A percentile compares a stretch with the other conserved stretches of the same genome.
Conservation (phyloP, 2,113 vertebrate genomes). For the Peucedramus taeniatus region DNA sequence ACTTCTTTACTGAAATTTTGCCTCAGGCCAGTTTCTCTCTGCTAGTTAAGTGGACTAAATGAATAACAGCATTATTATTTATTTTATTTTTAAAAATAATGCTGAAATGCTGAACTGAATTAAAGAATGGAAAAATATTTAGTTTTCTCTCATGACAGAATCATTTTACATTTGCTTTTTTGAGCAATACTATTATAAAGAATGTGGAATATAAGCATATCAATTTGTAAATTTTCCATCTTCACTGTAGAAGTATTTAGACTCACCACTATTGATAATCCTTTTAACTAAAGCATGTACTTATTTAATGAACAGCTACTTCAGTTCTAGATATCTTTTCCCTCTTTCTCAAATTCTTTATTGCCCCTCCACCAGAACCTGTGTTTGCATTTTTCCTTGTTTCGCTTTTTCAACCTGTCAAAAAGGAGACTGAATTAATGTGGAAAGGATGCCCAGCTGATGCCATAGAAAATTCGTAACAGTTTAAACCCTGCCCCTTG, state of each 20-base stretch:
- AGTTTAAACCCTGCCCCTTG: not conserved
- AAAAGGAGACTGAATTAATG: not conserved
- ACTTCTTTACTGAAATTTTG: not conserved
- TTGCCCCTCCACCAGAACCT: not conserved
- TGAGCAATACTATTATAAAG: not conserved
- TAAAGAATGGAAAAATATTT: not conserved
- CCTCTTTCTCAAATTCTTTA: not conserved
- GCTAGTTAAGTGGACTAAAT: not conserved
- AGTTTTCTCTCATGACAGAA: not conserved
- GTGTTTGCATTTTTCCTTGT: not conserved
- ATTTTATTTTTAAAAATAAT: not conserved
- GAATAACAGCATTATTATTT: not conserved
- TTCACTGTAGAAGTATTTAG: not conserved
- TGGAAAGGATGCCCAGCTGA: not conserved
- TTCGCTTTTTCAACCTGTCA: not conserved
- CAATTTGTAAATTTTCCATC: not conserved
- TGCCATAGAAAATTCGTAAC: not conserved
- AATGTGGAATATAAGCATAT: not conserved
- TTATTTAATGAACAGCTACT: not conserved
- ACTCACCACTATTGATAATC: not conserved
- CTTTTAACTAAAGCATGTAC: not conserved
- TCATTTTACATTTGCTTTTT: not conserved
- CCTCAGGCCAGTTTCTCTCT: not conserved
- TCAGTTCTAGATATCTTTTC: not conserved
- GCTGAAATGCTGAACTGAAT: not conserved